These are phyloP conservation scores for Schizopygopsis malacanthus DNA, from an alignment of 2,797 vertebrate species.

Conservation along the genomic window DNA sequence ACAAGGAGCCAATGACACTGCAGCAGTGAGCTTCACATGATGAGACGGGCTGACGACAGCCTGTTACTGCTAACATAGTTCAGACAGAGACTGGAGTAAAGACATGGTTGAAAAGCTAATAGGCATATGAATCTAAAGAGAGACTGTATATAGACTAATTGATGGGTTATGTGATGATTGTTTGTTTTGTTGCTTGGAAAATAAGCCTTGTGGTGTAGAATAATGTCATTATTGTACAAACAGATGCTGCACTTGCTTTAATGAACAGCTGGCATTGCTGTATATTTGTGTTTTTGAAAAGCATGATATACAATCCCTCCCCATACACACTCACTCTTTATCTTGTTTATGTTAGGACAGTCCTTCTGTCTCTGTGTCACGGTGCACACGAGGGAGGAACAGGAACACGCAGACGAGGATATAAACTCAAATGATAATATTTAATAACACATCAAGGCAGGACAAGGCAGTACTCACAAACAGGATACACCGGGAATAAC, in stretches of 20 bases:
- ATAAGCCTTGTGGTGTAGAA: slow-evolving; percentile 26
- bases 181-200: slow-evolving; percentile 51
- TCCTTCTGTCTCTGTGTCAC: slow-evolving; percentile 20
- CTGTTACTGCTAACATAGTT: neutral
- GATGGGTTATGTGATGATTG: slow-evolving; percentile 31
- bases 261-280: neutral
- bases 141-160: slow-evolving; percentile 22
- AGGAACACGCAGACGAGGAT: too few species aligned
- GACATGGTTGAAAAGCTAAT: slow-evolving; percentile 7
- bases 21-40: slow-evolving; percentile 7
- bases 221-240: slow-evolving; percentile 39
- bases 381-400: too few species aligned
- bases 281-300: slow-evolving; percentile 9
- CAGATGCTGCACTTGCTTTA: slow-evolving; percentile 29
- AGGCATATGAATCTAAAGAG: slow-evolving; percentile 9
- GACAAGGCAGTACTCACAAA: too few species aligned
- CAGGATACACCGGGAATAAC: too few species aligned
- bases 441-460: too few species aligned
- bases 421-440: too few species aligned
- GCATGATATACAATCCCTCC: neutral
- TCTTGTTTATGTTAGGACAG: slow-evolving; percentile 14
- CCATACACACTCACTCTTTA: neutral
- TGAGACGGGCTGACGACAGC: neutral
- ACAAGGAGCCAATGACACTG: neutral
- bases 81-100: slow-evolving; percentile 8